phyloP scores from a whole-genome alignment of 2,888 invertebrate species.

The Drosophila paranaensis region DNA sequence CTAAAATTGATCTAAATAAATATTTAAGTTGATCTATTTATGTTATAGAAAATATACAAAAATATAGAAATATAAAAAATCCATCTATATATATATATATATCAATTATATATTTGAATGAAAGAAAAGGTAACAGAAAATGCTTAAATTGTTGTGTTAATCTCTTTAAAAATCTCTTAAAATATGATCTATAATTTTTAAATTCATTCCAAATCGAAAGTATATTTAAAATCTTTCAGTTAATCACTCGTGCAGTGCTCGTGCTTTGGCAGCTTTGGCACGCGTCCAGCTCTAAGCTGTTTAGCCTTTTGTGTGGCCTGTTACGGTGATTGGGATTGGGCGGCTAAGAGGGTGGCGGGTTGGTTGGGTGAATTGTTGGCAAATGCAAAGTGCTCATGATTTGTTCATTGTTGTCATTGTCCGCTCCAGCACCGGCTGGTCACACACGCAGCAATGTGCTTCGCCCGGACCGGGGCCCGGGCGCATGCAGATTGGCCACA shows the following conservation, averaged over 20 bases:
- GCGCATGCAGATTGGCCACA: slow-evolving; percentile 78
- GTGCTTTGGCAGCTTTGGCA: slow-evolving; percentile 39
- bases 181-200: not conserved
- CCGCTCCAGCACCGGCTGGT: slow-evolving; percentile 27
- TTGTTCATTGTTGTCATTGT: slow-evolving; percentile 81
- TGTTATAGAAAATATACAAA: too few relatives aligned
- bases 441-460: slow-evolving; percentile 42
- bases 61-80: too few relatives aligned
- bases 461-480: slow-evolving; percentile 28
- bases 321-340: slow-evolving; percentile 5
- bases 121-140: not conserved
- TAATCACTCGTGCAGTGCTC: slow-evolving; percentile 21
- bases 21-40: too few relatives aligned
- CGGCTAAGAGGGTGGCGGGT: not conserved
- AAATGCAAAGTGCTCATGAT: slow-evolving; percentile 76
- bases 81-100: too few relatives aligned
- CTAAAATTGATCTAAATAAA: too few relatives aligned
- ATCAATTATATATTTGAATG: too few relatives aligned
- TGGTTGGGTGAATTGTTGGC: slow-evolving; percentile 20
- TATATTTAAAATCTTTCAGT: not conserved
- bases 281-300: slow-evolving; percentile 44
- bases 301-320: slow-evolving; percentile 62
- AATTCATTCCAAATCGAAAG: not conserved
- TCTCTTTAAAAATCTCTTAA: not conserved
- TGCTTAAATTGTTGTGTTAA: too few relatives aligned